phyloP scores from a whole-genome alignment of 2,797 vertebrate genomes.

The Sebastes steindachneri region DNA sequence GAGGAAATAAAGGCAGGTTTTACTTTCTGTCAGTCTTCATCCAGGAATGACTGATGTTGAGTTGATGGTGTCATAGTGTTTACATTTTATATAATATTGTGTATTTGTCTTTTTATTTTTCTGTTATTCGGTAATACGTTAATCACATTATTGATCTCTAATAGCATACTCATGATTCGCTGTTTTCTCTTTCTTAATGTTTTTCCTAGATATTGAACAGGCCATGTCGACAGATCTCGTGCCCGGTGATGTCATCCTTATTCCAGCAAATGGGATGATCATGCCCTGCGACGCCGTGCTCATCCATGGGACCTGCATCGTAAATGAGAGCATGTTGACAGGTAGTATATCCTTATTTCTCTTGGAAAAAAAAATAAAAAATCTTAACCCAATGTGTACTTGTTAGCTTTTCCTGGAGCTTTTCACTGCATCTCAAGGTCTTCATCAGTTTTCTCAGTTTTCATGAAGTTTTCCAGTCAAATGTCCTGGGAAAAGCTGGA shows the following conservation, averaged over 20 bases:
- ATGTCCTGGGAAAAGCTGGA: neutral
- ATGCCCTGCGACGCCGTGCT: constrained; percentile 97
- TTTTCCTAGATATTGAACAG: constrained; percentile 87
- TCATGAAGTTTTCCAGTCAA: neutral
- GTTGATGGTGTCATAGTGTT: neutral
- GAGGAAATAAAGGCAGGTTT: constrained; percentile 86
- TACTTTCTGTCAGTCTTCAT: neutral
- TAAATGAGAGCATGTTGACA: constrained; percentile 99
- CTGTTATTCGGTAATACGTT: neutral
- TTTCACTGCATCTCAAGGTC: neutral
- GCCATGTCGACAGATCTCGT: constrained; percentile 96
- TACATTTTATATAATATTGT: neutral
- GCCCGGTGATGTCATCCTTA: constrained; percentile 92
- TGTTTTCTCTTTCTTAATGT: neutral
- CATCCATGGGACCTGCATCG: constrained; percentile 92
- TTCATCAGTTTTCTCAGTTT: neutral
- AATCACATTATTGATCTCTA: neutral
- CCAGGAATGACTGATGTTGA: neutral
- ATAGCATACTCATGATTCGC: neutral
- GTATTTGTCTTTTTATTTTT: neutral
- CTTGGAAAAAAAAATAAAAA: neutral
- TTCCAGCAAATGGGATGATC: constrained; percentile 93
- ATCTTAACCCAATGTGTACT: neutral
- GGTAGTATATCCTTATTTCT: constrained; percentile 71
- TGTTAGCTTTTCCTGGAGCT: neutral